Evolutionary conservation across 2,888 invertebrate species (phyloP), one percentile per base, ranked within the genome.

Genomic region (Dynastes maya): DNA sequence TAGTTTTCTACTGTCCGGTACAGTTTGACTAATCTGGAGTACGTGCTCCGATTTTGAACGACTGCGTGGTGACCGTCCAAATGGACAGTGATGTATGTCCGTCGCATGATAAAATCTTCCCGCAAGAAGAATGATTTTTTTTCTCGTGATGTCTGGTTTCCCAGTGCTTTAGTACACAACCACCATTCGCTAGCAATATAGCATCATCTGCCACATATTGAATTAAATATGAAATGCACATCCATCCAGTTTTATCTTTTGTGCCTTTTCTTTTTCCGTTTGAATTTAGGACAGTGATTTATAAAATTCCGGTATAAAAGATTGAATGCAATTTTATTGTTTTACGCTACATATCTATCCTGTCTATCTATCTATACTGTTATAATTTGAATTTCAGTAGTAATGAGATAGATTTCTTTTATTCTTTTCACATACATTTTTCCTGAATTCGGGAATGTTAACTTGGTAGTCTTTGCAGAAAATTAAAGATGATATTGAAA

Each of bases 81-180:
- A 81, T 80, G 81, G 86, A 86, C 85, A 85, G 84, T 86, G 86
- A 86, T 86, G 83, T 84, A 87, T 87, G 82, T 82, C 80, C 79
- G 80, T 80, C 81, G 82, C 84, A 84, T 83, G 86, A 87, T 87
- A 87, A 84, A 84, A 86, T 87, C 86, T 83, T 84, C 82, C 45
- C 83, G 82, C 81, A 82, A 83, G 80, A 80, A 82, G 80, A 75
- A 82, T 80, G 82, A 83, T 86, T 84, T 85, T 85, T 67, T 76
- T 2, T 71, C 37, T 37, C 58, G 37, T 82, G 81, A 81, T 80
- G 81, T 82, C 79, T 79, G 81, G 81, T 22, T 29, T 55, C 82
- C 81, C 80, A 82, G 32, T 55, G 61, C 27, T n/a, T 13, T 29
- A 40, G 40, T 32, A 32, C 9, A n/a, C 65, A 40, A 40, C 13